Percentiles rank a stretch among this genome's conserved stretches.
phyloP scores from a whole-genome alignment of 2,113 vertebrate species.

The Thunnus thynnus region DNA sequence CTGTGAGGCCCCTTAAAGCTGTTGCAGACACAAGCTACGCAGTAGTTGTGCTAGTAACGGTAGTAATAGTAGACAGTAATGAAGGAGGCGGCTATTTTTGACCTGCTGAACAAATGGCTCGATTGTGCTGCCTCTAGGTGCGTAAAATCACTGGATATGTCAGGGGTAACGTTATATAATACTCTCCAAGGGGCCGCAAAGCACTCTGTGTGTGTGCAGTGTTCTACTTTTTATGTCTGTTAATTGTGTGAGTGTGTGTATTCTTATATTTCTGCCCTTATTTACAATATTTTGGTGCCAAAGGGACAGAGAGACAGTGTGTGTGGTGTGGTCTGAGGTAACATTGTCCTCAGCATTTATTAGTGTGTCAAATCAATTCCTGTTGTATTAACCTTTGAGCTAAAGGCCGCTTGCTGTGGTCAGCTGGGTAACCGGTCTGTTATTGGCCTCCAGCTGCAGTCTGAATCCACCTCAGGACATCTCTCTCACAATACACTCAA shows the following conservation, averaged over 20 bases:
- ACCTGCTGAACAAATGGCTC: constrained; percentile 75
- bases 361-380: constrained; percentile 74
- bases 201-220: constrained; percentile 25
- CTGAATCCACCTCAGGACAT: not conserved
- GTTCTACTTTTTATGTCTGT: constrained; percentile 32
- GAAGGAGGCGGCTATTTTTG: constrained; percentile 73
- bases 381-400: constrained; percentile 72
- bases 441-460: constrained; percentile 45
- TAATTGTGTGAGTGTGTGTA: constrained; percentile 1
- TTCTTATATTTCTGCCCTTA: constrained; percentile 20
- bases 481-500: constrained; percentile 7
- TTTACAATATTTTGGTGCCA: constrained; percentile 18
- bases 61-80: constrained; percentile 67
- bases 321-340: constrained; percentile 52
- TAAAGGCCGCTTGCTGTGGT: constrained; percentile 66
- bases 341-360: constrained; percentile 62
- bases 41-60: constrained; percentile 51
- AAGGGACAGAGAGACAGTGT: constrained; percentile 25
- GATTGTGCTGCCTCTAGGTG: constrained; percentile 78
- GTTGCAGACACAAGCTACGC: constrained; percentile 38
- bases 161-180: constrained; percentile 77
- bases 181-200: constrained; percentile 59
- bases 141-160: constrained; percentile 82
- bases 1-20: constrained; percentile 19
- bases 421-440: constrained; percentile 58